Base-by-base conservation (phyloP, 2,888 invertebrate genomes). In the Ectemnius cavifrons region DNA sequence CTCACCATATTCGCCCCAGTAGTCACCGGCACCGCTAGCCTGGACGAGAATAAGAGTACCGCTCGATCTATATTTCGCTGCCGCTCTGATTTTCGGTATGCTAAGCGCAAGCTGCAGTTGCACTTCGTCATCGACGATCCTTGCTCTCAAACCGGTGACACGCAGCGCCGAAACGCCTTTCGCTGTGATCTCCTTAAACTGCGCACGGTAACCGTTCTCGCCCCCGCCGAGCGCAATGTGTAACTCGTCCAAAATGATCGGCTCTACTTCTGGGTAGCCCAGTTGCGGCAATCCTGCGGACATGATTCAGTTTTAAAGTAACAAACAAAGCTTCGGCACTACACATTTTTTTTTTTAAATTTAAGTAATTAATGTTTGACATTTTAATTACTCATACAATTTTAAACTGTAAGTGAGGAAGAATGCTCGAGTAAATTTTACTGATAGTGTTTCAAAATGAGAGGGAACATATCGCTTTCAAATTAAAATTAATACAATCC, bases 1-100 rank as follows among this genome's bases (percentile, higher is more conserved):
- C 71, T 80, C 88, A 96, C 97, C 96, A 86, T 97, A 97, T 91
- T 96, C 96, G 70, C 97, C 97, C 96, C 96, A 97, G 91, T 97
- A 97, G 89, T 97, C 96, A 3, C 97, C 97, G 63, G 96, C 96
- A 3, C 97, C 96, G 0, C 96, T 95, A 6, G 97, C 96, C 83
- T 96, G 94, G 0, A 97, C 95, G 75, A 96, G 92, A 82, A 97
- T 94, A 69, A 97, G 92, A 6, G 96, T 93, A 6, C 97, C 97
- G 6, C 95, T 95, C 20, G 96, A 96, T 82, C 95, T 94, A 91
- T 96, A 97, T 85, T 95, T 94, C 0, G 96, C 96, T 85, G 93
- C 93, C 4, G 95, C 96, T 86, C 94, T 94, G 88, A 97, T 96
- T 90, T 94, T 95, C 5, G 96, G 96, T 81, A 97, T 95, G 88